A percentile compares a stretch with the other conserved stretches of the same genome.
These are phyloP conservation scores for Mobula birostris DNA, from an alignment of 2,113 vertebrate genomes.

Conservation along the genomic window DNA sequence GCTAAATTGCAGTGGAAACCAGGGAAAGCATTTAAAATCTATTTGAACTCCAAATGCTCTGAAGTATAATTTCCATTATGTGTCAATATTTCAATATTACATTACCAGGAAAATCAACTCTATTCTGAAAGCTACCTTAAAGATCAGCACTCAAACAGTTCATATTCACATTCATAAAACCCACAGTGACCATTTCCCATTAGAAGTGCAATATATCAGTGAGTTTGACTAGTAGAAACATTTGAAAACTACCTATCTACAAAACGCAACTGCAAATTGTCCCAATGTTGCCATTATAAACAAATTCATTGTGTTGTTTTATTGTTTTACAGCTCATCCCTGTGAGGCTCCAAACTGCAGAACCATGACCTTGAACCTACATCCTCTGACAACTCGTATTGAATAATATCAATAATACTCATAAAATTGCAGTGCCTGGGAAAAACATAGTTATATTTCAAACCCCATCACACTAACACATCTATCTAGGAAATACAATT, in stretches of 20 bases:
- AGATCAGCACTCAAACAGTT: neutral
- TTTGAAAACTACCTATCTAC: neutral
- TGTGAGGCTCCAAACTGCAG: neutral
- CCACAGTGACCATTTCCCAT: neutral
- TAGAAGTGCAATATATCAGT: neutral
- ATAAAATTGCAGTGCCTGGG: slow-evolving; percentile 6
- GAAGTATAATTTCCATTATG: neutral
- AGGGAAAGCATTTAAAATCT: neutral
- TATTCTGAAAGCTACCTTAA: neutral
- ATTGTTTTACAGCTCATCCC: neutral
- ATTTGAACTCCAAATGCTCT: neutral
- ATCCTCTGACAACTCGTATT: neutral
- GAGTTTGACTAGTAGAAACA: neutral
- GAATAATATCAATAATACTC: neutral
- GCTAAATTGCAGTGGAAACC: neutral
- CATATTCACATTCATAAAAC: neutral
- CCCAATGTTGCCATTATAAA: neutral
- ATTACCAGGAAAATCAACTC: neutral
- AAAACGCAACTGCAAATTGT: neutral
- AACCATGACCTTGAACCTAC: neutral
- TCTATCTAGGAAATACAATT: neutral
- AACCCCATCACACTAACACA: neutral
- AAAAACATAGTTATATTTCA: neutral
- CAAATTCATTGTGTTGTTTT: neutral
- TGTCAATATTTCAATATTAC: neutral